Evolutionary conservation across 2,888 invertebrate genomes (phyloP).

Genomic region (Acheta domesticus): DNA sequence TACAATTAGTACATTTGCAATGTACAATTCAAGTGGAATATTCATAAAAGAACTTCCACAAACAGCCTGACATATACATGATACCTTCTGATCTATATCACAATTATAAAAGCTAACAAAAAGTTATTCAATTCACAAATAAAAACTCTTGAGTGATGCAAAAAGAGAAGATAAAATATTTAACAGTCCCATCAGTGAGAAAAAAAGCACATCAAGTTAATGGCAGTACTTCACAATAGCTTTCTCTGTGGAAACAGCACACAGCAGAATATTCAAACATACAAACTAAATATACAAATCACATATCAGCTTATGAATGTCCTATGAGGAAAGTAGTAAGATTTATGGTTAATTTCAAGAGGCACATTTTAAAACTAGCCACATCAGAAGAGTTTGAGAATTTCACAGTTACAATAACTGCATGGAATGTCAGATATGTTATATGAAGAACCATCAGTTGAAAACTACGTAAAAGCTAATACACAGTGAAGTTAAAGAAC

Average conservation of each 20-base stretch:
- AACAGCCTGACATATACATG: slow-evolving; percentile 7
- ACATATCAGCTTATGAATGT: too few relatives aligned
- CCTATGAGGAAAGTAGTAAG: not conserved
- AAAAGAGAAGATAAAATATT: too few relatives aligned
- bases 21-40: too few relatives aligned
- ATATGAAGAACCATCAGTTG: not conserved
- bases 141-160: too few relatives aligned
- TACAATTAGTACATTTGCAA: too few relatives aligned
- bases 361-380: slow-evolving; percentile 1
- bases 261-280: too few relatives aligned
- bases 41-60: not conserved
- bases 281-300: too few relatives aligned
- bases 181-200: too few relatives aligned
- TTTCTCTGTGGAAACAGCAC: too few relatives aligned
- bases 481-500: not conserved
- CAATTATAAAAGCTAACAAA: not conserved
- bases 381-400: not conserved
- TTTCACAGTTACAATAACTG: not conserved
- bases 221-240: too few relatives aligned
- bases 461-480: not conserved
- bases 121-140: too few relatives aligned
- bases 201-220: too few relatives aligned
- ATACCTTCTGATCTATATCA: not conserved
- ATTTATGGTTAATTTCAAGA: slow-evolving; percentile 9
- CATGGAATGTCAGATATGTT: slow-evolving; percentile 7